Percentiles rank a stretch among this genome's conserved stretches.
phyloP scores from a whole-genome alignment of 2,113 vertebrate species.

The Lates calcarifer region DNA sequence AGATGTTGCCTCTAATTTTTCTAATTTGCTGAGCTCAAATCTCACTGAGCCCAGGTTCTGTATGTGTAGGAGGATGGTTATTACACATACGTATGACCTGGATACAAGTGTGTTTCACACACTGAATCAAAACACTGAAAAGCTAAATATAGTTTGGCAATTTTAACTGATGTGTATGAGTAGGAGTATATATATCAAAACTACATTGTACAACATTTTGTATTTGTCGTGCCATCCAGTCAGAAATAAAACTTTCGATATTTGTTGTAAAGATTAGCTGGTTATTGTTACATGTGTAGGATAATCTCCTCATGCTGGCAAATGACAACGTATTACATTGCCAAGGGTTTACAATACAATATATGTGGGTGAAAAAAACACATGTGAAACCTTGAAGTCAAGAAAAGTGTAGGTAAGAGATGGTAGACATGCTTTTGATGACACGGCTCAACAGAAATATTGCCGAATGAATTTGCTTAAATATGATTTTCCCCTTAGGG shows the following conservation, averaged over 20 bases:
- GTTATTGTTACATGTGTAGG: background rate
- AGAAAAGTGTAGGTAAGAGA: background rate
- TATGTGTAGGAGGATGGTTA: background rate
- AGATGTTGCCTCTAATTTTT: conserved; percentile 2
- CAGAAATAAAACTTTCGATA: too few relatives aligned
- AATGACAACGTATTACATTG: background rate
- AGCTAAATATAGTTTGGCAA: background rate
- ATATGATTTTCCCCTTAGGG: background rate
- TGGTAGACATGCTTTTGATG: background rate
- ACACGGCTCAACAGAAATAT: background rate
- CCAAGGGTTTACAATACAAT: background rate
- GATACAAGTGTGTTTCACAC: background rate
- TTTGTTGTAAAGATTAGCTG: too few relatives aligned
- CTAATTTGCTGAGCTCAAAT: background rate
- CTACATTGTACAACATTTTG: too few relatives aligned
- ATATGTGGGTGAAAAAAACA: background rate
- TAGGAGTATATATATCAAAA: too few relatives aligned
- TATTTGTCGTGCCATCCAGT: too few relatives aligned
- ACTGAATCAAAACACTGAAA: background rate
- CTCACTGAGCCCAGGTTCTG: background rate
- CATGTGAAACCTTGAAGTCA: background rate
- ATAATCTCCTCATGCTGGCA: background rate
- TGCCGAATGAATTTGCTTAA: background rate
- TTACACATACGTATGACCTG: background rate
- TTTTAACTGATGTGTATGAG: background rate